Base-by-base conservation (phyloP, 2,797 vertebrate genomes). In the Pagetopsis macropterus region DNA sequence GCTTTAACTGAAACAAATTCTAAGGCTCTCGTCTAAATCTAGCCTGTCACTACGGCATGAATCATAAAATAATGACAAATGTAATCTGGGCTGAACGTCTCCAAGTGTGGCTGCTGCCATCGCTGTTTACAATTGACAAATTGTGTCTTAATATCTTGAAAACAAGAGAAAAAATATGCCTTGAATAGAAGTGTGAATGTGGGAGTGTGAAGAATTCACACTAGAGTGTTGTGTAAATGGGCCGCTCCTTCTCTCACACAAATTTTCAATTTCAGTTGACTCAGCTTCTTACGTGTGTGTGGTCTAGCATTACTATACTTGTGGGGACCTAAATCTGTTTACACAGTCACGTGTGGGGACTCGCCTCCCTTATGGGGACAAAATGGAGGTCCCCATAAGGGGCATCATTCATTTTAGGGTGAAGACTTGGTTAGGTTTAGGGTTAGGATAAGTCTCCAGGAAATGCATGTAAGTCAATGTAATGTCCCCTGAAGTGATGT, bases 161-260 rank as follows among this genome's bases (percentile, higher is more conserved):
- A 83, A 72, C 45, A 50, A 74, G 57, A 68, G 43, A 63, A 51
- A 79, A 74, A 77, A 62, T 57, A 72, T 75, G 69, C 19, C 63
- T 69, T 56, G 46, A 57, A 79, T 50, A 15, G 62, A 72, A 66
- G 79, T 79, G 84, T 80, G 82, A 84, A 76, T 76, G 86, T 87
- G 76, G 72, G 84, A 85, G 84, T 84, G 84, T 81, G 81, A 76
- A 70, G 63, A 82, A 84, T 78, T 76, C 44, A 66, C 54, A 48
- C 27, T 23, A 72, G 48, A 75, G 21, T 23, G 41, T 50, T 51
- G 63, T 58, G 55, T 77, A 48, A 65, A 70, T 57, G 2, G 14
- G 17, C 54, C 15, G 16, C 54, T 76, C 59, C 19, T 27, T 52
- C 27, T 72, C 46, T 64, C 21, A 21, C 17, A 21, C 48, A 58